Conservation (phyloP, 1,140 invertebrate species). For the Hyphantria cunea region DNA sequence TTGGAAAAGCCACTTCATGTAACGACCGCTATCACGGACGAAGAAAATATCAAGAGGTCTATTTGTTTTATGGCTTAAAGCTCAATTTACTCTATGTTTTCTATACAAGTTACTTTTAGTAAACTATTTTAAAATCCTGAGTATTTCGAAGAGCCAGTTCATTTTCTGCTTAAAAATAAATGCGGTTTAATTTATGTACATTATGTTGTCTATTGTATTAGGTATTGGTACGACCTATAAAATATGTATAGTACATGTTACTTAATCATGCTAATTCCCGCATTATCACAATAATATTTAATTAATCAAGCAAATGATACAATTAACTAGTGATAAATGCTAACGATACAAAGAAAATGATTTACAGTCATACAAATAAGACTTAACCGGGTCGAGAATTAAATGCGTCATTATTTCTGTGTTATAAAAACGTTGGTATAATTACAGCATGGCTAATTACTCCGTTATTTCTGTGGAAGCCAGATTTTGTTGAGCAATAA, state of each 20-base stretch:
- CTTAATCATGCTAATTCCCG: too few relatives aligned
- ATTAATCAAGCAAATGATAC: background rate
- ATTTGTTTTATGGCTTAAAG: slow-evolving; percentile 21
- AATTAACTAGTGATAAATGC: background rate
- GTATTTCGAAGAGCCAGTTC: too few relatives aligned
- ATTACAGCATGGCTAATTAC: slow-evolving; percentile 34
- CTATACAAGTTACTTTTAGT: too few relatives aligned
- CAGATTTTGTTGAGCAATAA: slow-evolving; percentile 54
- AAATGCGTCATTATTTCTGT: slow-evolving; percentile 17
- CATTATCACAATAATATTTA: too few relatives aligned
- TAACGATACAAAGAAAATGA: background rate
- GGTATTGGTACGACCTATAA: too few relatives aligned
- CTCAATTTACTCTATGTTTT: too few relatives aligned
- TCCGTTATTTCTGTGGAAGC: slow-evolving; percentile 34
- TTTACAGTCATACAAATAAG: background rate
- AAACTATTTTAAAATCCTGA: too few relatives aligned
- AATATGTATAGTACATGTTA: too few relatives aligned
- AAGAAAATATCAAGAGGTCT: slow-evolving; percentile 33
- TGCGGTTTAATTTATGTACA: too few relatives aligned
- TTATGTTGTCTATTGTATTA: too few relatives aligned
- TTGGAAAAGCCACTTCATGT: slow-evolving; percentile 34
- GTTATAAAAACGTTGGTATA: slow-evolving; percentile 24
- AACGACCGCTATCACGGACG: slow-evolving; percentile 36
- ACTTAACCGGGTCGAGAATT: background rate
- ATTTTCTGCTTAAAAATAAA: too few relatives aligned